Evolutionary conservation across 1,140 invertebrate genomes (phyloP), one percentile per base, ranked within the genome.

Genomic region (Cherax quadricarinatus): DNA sequence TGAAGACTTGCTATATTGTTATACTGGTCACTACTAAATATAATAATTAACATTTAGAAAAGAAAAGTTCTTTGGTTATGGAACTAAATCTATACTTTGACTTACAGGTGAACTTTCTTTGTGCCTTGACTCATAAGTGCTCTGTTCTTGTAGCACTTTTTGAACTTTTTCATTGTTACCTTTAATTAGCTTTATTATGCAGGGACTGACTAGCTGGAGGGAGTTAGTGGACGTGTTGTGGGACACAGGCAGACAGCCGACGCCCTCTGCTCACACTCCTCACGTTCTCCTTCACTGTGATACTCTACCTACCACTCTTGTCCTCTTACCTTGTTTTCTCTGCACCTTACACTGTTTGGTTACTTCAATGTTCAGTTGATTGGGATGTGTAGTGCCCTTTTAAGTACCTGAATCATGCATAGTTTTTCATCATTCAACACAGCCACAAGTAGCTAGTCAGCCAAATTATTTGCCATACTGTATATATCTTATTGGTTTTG

Each of bases 291-390:
- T 70, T 18, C 21, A 70, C 66, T 41, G 30, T 41, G 53, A 14
- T 30, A 18, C 18, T 86, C 41, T 75, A 57, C 62, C 30, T 86
- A 14, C 51, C 49, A 83, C 48, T 66, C 80, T 66, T 57, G 21
- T 21, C 62, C 18, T 21, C 62, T 16, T 62, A 70, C 70, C 48
- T 81, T 14, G 49, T 89, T 89, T 41, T 83, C 70, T 48, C 51
- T 60, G 51, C 81, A 83, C 81, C 48, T 30, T 80, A 60, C 86
- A 78, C 48, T 83, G 48, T 89, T 89, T 89, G 88, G 88, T 89
- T 89, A 80, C 88, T 57, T 84, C 62, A 83, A 60, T 89, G 88
- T 84, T 89, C 7, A 82, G 53, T 89, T 82, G 5, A 70, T 89
- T 82, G 51, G 81, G 88, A 73, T 89, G 88, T 84, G 88, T 83